Evolutionary conservation across 2,888 invertebrate genomes (phyloP), one percentile per base, ranked within the genome.

Genomic region (Autographa gamma): DNA sequence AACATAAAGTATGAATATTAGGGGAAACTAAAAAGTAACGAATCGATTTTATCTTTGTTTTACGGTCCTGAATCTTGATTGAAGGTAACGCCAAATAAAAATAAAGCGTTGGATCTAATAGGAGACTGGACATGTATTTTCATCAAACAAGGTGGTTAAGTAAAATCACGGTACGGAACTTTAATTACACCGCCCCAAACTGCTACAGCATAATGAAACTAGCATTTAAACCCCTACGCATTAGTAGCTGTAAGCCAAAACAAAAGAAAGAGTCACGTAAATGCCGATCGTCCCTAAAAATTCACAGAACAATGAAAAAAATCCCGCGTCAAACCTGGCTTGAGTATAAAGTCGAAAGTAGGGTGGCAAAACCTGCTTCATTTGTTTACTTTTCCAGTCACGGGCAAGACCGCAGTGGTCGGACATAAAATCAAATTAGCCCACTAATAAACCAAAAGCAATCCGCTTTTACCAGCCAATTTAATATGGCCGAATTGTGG

Each of bases 381-480:
- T 88, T 90, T 91, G 90, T 92, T 92, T 92, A 90, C 89, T 85
- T 92, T 92, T 90, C 91, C 85, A 89, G 92, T 91, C 90, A 91
- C 92, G 91, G 69, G 84, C 80, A 80, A 85, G 87, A 84, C 89
- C 86, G 86, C 89, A 83, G 88, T 86, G 89, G 90, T 85, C 83
- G 86, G 88, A 89, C 90, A 89, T 91, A 90, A 92, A 94, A 93
- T 94, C 93, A 92, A 93, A 93, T 93, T 92, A 93, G 89, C 82
- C 86, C 88, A 85, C 93, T 93, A 93, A 93, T 93, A 93, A 93
- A 93, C 90, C 92, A 92, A 89, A 90, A 87, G 90, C 92, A 93
- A 92, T 93, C 88, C 91, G 86, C 86, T 91, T 90, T 89, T 85
- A 83, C 84, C 81, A 83, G 80, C 81, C 90, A 88, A 89, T 91